phyloP scores from a whole-genome alignment of 1,140 invertebrate genomes.

The Monochamus saltuarius region DNA sequence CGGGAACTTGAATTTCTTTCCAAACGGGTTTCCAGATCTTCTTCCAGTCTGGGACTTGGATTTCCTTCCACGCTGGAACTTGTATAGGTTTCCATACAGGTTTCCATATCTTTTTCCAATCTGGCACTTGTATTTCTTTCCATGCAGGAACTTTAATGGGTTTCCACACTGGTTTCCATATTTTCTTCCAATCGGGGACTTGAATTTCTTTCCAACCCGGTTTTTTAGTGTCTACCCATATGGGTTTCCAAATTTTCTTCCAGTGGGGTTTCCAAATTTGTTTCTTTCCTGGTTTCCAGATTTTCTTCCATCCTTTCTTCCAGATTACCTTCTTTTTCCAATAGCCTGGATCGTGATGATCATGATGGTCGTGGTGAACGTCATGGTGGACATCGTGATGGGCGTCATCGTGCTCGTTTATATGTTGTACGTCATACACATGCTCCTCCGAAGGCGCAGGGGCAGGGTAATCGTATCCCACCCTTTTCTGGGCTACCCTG shows the following conservation, averaged over 20 bases:
- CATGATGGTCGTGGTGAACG: conserved; percentile 49
- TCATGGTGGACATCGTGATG: conserved; percentile 22
- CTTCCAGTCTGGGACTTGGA: conserved; percentile 67
- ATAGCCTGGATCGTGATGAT: conserved; percentile 59
- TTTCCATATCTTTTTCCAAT: conserved; percentile 64
- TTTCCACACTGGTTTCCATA: conserved; percentile 64
- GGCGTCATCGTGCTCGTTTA: neutral
- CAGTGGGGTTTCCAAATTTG: conserved; percentile 63
- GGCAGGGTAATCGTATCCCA: conserved; percentile 27
- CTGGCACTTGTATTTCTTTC: conserved; percentile 59
- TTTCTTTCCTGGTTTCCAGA: conserved; percentile 61
- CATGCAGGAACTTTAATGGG: conserved; percentile 62
- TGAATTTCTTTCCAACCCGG: conserved; percentile 65
- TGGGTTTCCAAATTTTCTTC: conserved; percentile 63
- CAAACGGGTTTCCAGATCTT: conserved; percentile 63
- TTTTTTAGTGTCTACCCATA: conserved; percentile 62
- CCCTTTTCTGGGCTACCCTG: conserved; percentile 26
- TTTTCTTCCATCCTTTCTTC: conserved; percentile 64
- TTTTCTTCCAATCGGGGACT: conserved; percentile 60
- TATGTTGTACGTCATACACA: conserved; percentile 26
- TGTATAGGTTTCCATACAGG: conserved; percentile 66
- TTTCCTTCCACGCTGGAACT: conserved; percentile 65
- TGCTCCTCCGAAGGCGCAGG: conserved; percentile 10
- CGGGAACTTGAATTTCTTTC: conserved; percentile 61
- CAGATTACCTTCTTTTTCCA: conserved; percentile 65